These are phyloP conservation scores for Cervus canadensis DNA, from an alignment of 2,113 vertebrate species.

Conservation along the genomic window DNA sequence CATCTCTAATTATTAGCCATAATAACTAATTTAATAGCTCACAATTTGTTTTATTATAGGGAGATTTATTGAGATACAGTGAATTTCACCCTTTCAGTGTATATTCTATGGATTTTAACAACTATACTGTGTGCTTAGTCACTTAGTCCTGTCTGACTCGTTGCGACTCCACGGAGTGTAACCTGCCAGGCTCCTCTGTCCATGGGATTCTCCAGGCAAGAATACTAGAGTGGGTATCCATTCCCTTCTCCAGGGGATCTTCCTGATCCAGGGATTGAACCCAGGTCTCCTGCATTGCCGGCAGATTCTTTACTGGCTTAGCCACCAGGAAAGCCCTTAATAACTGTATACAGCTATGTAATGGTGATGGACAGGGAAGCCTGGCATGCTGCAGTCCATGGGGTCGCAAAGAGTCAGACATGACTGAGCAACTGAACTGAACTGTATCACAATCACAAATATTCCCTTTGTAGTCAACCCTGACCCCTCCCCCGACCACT, in stretches of 20 bases:
- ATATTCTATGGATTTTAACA: background rate
- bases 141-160: background rate
- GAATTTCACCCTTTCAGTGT: background rate
- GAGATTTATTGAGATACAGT: background rate
- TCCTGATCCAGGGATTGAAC: background rate
- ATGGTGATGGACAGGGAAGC: background rate
- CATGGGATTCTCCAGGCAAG: background rate
- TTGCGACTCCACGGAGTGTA: background rate
- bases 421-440: background rate
- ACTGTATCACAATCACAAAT: background rate
- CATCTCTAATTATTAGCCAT: background rate
- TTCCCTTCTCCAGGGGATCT: background rate
- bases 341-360: background rate
- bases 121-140: background rate
- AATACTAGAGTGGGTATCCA: background rate
- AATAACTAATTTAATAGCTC: slow-evolving; percentile 4
- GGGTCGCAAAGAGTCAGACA: background rate
- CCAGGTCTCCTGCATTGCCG: background rate
- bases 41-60: background rate
- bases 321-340: background rate
- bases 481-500: background rate
- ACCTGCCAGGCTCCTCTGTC: background rate
- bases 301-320: background rate
- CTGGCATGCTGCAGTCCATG: background rate
- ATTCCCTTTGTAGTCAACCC: background rate